These are phyloP conservation scores for Rhinophrynus dorsalis DNA, from an alignment of 2,797 vertebrate species.

Conservation along the genomic window DNA sequence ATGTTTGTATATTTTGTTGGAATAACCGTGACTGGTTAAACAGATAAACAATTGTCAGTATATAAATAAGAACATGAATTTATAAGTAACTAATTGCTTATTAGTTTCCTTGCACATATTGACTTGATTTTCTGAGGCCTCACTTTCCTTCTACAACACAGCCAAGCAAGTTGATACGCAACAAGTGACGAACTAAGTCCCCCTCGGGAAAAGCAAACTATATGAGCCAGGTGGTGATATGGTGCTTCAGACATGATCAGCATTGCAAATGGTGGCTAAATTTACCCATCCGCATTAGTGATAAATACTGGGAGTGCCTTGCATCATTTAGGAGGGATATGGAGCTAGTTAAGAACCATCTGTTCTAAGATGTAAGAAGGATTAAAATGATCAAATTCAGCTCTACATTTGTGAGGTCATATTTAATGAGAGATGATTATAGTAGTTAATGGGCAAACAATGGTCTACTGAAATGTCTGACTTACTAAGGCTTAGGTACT, in stretches of 20 bases:
- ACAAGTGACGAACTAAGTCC: conserved; percentile 1
- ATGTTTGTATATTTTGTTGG: too few species aligned
- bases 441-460: background rate
- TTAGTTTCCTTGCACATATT: background rate
- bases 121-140: background rate
- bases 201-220: conserved; percentile 3
- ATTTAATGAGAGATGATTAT: conserved; percentile 14
- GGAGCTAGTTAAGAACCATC: conserved; percentile 56
- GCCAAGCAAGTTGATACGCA: background rate
- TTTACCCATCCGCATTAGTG: conserved; percentile 21
- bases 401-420: background rate
- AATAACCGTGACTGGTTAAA: too few species aligned
- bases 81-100: background rate
- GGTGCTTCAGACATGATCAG: background rate
- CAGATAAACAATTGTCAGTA: too few species aligned
- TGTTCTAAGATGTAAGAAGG: conserved; percentile 50
- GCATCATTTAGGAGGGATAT: conserved; percentile 43
- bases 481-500: too few species aligned
- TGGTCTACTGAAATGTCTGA: too few species aligned
- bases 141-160: background rate
- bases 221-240: background rate
- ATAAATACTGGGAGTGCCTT: conserved; percentile 41
- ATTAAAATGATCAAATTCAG: conserved; percentile 51
- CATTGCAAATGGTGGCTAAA: background rate
- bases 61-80: conserved; percentile 23